Base-by-base conservation (phyloP, 2,113 vertebrate species). In the Hylia prasina region DNA sequence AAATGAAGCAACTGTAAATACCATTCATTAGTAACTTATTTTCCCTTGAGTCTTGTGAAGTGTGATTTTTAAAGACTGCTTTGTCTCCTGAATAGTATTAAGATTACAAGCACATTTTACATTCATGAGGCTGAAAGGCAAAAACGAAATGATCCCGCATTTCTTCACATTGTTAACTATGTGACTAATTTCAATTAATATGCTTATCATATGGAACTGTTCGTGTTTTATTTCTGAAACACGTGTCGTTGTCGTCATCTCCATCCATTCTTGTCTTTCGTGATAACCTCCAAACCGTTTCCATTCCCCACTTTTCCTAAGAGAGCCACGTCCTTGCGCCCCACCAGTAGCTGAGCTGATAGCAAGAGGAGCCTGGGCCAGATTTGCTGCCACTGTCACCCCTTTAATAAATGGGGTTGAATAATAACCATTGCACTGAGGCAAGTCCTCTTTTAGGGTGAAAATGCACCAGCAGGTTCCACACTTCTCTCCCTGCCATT, bases 1-100 rank as follows among this genome's bases (percentile, higher is more conserved):
- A 97, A 97, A 97, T 87, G 94, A 97, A 72, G 75, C 94, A 97
- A 97, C 97, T 97, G 97, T 98, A 98, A 98, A 98, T 98, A 98
- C 94, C 95, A 87, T 98, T 98, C 98, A 98, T 98, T 98, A 98
- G 98, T 97, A 97, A 97, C 97, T 98, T 98, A 97, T 96, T 98
- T 98, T 98, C 98, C 98, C 98, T 94, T 91, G 98, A 98, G 98
- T 97, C 98, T 95, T 97, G 82, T 97, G 95, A 98, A 98, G 97
- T 98, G 94, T 95, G 95, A 96, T 97, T 97, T 98, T 97, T 98
- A 98, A 98, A 98, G 97, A 77, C 97, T 79, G 95, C 89, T 97
- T 96, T 97, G 93, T 97, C 96, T 98, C 94, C 96, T 95, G 96
- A 97, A 96, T 87, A 96, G 95, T 97, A 97, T 98, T 98, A 98